These are phyloP conservation scores for Petrophora chlorosata DNA, from an alignment of 2,888 invertebrate species.

Conservation along the genomic window DNA sequence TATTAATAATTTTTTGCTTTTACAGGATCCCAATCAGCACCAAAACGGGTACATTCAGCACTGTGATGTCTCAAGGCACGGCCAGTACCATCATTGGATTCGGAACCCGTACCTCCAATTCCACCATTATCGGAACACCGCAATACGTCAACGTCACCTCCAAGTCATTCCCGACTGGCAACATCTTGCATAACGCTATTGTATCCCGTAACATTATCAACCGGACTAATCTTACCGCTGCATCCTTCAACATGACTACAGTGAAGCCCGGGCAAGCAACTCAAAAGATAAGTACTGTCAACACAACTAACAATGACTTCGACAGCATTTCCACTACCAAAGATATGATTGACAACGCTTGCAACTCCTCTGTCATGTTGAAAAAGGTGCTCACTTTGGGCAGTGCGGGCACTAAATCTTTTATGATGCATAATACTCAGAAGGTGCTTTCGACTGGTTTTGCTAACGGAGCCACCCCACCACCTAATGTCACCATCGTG, in stretches of 20 bases:
- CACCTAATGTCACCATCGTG: constrained; percentile 78
- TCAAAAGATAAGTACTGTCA: constrained; percentile 64
- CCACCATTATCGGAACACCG: constrained; percentile 69
- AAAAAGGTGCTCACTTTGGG: constrained; percentile 79
- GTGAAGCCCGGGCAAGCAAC: constrained; percentile 65
- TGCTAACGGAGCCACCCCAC: constrained; percentile 71
- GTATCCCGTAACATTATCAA: constrained; percentile 77
- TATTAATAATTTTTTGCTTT: constrained; percentile 24
- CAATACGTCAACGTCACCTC: constrained; percentile 78
- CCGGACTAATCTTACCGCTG: constrained; percentile 59
- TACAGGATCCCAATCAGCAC: constrained; percentile 73
- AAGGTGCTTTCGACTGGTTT: constrained; percentile 77
- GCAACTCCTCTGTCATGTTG: constrained; percentile 79
- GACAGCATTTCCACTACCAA: constrained; percentile 76
- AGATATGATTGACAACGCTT: constrained; percentile 80
- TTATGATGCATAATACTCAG: constrained; percentile 80
- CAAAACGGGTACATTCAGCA: constrained; percentile 73
- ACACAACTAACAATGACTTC: constrained; percentile 53
- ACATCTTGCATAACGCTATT: constrained; percentile 79
- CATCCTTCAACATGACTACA: constrained; percentile 69
- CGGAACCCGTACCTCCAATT: constrained; percentile 69
- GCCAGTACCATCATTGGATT: constrained; percentile 77
- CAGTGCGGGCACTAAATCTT: constrained; percentile 75
- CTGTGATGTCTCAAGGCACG: constrained; percentile 79
- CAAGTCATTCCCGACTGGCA: constrained; percentile 78